A percentile compares a stretch with the other conserved stretches of the same genome.
These are phyloP conservation scores for Pollenia griseotomentosa DNA, from an alignment of 2,888 invertebrate species.

Conservation along the genomic window DNA sequence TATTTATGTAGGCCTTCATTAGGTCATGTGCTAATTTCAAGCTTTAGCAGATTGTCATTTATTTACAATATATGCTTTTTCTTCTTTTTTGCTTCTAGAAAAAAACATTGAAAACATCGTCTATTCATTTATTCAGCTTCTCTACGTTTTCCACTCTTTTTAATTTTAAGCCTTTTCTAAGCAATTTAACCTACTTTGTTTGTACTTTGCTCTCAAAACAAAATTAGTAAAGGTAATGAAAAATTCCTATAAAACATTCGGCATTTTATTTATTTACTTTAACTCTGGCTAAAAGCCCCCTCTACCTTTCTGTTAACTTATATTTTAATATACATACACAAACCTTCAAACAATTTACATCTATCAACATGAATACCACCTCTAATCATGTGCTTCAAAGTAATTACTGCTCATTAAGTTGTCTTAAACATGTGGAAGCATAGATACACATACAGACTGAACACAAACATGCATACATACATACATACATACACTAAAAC, in stretches of 20 bases:
- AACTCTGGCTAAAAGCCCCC: background rate
- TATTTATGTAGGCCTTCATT: background rate
- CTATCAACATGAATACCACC: conserved; percentile 60
- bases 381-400: conserved; percentile 74
- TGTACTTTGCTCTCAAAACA: background rate
- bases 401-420: conserved; percentile 77
- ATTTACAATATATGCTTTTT: background rate
- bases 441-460: conserved; percentile 2
- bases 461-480: background rate
- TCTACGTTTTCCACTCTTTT: background rate
- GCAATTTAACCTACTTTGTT: conserved; percentile 41
- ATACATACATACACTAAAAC: background rate
- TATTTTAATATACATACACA: background rate
- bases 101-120: background rate
- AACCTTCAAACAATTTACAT: conserved; percentile 45
- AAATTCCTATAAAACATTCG: conserved; percentile 25
- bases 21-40: conserved; percentile 12
- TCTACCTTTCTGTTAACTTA: background rate
- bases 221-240: background rate
- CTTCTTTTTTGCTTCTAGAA: background rate
- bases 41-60: background rate
- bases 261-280: conserved; percentile 43
- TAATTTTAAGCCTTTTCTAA: conserved; percentile 16
- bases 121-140: conserved; percentile 7
- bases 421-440: conserved; percentile 72